A percentile compares a stretch with the other conserved stretches of the same genome.
Conservation (phyloP, 2,888 invertebrate genomes). For the Leptodirus hochenwartii region DNA sequence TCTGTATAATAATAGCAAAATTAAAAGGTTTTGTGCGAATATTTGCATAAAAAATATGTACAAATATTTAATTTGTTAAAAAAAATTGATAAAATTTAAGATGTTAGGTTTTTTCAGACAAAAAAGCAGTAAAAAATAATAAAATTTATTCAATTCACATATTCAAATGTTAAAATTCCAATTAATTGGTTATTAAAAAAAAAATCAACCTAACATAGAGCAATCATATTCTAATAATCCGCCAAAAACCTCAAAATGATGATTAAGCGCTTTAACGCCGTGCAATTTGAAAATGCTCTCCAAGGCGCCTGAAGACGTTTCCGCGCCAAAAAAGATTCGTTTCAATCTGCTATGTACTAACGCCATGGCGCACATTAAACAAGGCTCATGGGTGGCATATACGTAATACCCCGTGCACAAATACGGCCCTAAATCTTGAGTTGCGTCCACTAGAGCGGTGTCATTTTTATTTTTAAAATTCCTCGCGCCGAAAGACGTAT, state of each 20-base stretch:
- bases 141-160: no score
- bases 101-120: no score
- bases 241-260: conserved; percentile 77
- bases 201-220: no score
- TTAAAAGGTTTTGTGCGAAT: no score
- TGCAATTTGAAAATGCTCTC: conserved; percentile 59
- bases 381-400: conserved; percentile 73
- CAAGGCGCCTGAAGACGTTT: conserved; percentile 45
- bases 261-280: conserved; percentile 62
- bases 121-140: no score
- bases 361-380: conserved; percentile 92
- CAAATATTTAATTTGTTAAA: no score
- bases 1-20: no score
- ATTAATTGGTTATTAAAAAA: no score
- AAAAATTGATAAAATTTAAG: no score
- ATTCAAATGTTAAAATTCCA: no score
- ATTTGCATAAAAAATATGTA: no score
- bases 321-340: conserved; percentile 58
- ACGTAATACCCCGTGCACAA: conserved; percentile 77
- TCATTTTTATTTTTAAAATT: conserved; percentile 24
- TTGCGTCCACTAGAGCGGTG: neutral
- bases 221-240: conserved; percentile 34
- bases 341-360: conserved; percentile 75
- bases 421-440: conserved; percentile 40
- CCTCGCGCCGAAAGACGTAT: conserved; percentile 31